Conservation (phyloP, 2,797 vertebrate species). For the Craterocephalus amniculus region DNA sequence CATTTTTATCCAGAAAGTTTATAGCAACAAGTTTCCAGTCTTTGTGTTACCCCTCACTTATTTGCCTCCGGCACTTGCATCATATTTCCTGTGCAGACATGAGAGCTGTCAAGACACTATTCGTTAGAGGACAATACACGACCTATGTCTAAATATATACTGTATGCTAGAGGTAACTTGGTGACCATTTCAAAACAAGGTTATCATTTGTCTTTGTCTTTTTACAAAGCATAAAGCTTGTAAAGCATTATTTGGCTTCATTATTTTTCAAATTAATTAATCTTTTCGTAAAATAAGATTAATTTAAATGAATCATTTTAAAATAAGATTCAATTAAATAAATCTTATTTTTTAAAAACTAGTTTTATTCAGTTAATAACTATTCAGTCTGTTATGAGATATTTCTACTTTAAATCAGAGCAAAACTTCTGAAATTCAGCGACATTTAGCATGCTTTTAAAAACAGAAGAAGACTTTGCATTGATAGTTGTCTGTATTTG, state of each 20-base stretch:
- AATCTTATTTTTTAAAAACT: neutral
- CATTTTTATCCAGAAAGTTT: neutral
- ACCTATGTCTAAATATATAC: neutral
- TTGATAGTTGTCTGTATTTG: conserved; percentile 11
- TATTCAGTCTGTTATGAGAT: neutral
- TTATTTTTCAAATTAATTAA: neutral
- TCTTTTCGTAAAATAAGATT: too few species aligned
- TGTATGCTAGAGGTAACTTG: neutral
- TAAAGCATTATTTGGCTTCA: too few species aligned
- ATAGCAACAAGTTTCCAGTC: neutral
- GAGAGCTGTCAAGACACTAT: neutral
- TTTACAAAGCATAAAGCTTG: too few species aligned
- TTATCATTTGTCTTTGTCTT: neutral
- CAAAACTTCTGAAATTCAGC: neutral
- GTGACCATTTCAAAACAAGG: neutral
- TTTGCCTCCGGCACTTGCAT: neutral
- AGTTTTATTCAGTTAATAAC: neutral
- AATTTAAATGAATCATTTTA: too few species aligned
- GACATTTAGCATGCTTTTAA: conserved; percentile 1
- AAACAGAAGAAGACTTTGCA: neutral
- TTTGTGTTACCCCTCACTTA: neutral
- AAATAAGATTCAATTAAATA: neutral
- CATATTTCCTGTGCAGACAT: neutral
- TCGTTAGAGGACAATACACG: neutral
- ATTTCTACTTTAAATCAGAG: neutral